Percentiles rank a stretch among this genome's conserved stretches.
These are phyloP conservation scores for Drosophila chauvacae DNA, from an alignment of 1,140 invertebrate genomes.

Conservation along the genomic window DNA sequence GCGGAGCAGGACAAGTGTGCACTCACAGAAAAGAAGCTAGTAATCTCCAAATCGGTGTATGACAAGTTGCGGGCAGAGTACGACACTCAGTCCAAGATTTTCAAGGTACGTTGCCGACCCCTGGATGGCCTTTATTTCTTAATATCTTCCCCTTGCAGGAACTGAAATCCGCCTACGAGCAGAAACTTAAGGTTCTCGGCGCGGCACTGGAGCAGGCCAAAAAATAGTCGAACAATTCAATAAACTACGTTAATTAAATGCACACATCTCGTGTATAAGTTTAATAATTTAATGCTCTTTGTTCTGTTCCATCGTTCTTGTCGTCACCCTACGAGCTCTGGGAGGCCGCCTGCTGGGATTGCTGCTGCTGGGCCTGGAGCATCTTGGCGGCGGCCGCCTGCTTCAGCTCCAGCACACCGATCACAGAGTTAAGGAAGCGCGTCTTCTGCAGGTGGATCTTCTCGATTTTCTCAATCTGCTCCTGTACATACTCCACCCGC, in stretches of 20 bases:
- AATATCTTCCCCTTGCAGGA: conserved; percentile 46
- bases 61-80: conserved; percentile 90
- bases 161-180: conserved; percentile 75
- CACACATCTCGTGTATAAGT: conserved; percentile 67
- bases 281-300: conserved; percentile 74
- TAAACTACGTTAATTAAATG: conserved; percentile 79
- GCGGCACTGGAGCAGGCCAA: conserved; percentile 74
- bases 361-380: conserved; percentile 70
- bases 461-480: conserved; percentile 98
- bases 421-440: conserved; percentile 92
- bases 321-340: conserved; percentile 35
- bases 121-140: not conserved
- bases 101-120: conserved; percentile 85
- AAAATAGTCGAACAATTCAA: conserved; percentile 74
- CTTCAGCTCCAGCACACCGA: conserved; percentile 89
- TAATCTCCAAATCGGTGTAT: conserved; percentile 89
- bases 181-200: conserved; percentile 74
- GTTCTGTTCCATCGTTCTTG: conserved; percentile 23
- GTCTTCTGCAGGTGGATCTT: conserved; percentile 93
- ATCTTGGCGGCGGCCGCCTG: conserved; percentile 70
- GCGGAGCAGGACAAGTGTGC: conserved; percentile 89
- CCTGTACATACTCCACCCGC: conserved; percentile 94
- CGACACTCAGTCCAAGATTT: conserved; percentile 89
- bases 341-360: conserved; percentile 43
- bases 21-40: conserved; percentile 88